Evolutionary conservation across 37 sponge, comb jelly and placozoan species (phyloP).

Genomic region (Axinella damicornis): DNA sequence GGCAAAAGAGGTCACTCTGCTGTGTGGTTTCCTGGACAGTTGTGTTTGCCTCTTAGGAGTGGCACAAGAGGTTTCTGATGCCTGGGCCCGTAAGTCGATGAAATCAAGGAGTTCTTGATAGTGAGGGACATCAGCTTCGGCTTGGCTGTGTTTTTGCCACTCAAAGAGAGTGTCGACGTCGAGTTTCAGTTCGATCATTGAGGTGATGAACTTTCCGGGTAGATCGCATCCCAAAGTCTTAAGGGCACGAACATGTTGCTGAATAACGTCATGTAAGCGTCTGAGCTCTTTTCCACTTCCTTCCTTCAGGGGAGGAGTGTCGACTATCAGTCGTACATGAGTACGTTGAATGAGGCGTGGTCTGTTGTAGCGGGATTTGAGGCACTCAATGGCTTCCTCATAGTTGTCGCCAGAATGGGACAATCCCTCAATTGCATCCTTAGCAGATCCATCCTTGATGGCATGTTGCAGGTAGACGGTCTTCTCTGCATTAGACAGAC

Average conservation of each 20-base stretch:
- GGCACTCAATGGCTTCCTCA: slow-evolving; percentile 55
- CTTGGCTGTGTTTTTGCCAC: slow-evolving; percentile 63
- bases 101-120: slow-evolving; percentile 46
- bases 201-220: slow-evolving; percentile 43
- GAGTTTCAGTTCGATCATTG: slow-evolving; percentile 41
- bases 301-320: slow-evolving; percentile 48
- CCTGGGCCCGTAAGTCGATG: slow-evolving; percentile 61
- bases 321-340: slow-evolving; percentile 45
- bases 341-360: slow-evolving; percentile 57
- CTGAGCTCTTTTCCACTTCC: slow-evolving; percentile 50
- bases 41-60: slow-evolving; percentile 12
- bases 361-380: slow-evolving; percentile 39
- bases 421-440: slow-evolving; percentile 54
- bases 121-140: slow-evolving; percentile 27
- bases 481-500: slow-evolving; percentile 45
- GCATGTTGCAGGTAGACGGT: slow-evolving; percentile 54
- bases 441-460: slow-evolving; percentile 53
- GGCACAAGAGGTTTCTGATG: slow-evolving; percentile 21
- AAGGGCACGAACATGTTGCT: slow-evolving; percentile 61
- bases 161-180: slow-evolving; percentile 43
- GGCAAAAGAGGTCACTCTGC: slow-evolving; percentile 16
- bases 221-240: slow-evolving; percentile 47
- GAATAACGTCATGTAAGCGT: slow-evolving; percentile 34
- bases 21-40: slow-evolving; percentile 7
- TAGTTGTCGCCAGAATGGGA: slow-evolving; percentile 59